Percentiles rank a stretch among this genome's conserved stretches.
Conservation (phyloP, 2,888 invertebrate genomes). For the Sphaerophoria taeniata region DNA sequence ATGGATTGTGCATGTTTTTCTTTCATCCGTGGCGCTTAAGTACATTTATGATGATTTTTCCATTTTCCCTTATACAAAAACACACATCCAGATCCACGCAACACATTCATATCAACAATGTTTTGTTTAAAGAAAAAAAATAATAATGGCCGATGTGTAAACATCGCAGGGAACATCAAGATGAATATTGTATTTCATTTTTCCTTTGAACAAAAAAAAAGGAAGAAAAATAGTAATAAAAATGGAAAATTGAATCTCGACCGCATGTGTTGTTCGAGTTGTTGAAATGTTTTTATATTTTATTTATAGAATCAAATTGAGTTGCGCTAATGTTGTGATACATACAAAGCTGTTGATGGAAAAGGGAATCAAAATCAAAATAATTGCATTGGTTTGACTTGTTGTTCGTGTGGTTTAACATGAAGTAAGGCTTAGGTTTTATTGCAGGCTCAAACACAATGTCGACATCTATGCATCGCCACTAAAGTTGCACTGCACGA, state of each 20-base stretch:
- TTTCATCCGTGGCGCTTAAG: constrained; percentile 83
- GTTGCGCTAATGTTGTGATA: background rate
- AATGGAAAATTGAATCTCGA: constrained; percentile 56
- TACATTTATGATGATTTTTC: constrained; percentile 79
- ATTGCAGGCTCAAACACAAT: background rate
- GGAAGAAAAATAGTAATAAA: constrained; percentile 27
- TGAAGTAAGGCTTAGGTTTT: constrained; percentile 42
- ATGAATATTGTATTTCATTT: constrained; percentile 64
- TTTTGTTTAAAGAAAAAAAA: constrained; percentile 46
- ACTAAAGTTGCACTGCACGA: too few relatives aligned
- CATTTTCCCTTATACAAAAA: constrained; percentile 33
- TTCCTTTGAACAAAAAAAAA: constrained; percentile 30
- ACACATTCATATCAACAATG: background rate
- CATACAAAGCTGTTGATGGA: constrained; percentile 36
- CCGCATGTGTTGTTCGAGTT: constrained; percentile 24
- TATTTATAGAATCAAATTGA: constrained; percentile 26
- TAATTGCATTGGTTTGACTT: constrained; percentile 41
- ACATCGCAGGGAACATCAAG: constrained; percentile 63
- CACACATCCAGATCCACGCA: background rate
- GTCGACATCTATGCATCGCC: too few relatives aligned
- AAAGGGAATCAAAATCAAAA: constrained; percentile 31
- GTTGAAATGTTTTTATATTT: background rate
- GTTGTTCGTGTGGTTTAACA: constrained; percentile 65
- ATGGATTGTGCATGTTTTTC: constrained; percentile 83
- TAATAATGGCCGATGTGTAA: constrained; percentile 62